phyloP scores from a whole-genome alignment of 2,113 vertebrate species.

The Malurus cyaneus region DNA sequence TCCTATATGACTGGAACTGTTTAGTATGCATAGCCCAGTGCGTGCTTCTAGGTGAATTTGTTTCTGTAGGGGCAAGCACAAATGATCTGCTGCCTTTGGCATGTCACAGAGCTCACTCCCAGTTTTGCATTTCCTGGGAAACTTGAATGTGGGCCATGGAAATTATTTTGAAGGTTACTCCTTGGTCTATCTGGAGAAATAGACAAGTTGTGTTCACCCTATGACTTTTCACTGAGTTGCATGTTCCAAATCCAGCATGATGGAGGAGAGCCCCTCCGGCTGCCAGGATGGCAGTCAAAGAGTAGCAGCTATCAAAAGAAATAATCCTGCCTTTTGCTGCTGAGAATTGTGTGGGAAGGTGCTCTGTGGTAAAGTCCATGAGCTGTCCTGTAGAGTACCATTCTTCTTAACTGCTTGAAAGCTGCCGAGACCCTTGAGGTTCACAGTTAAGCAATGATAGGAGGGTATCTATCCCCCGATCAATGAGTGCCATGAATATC shows the following conservation, averaged over 20 bases:
- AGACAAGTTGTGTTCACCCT: background rate
- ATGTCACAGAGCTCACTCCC: background rate
- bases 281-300: background rate
- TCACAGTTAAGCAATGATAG: background rate
- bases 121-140: background rate
- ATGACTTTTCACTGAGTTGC: background rate
- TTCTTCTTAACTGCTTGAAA: background rate
- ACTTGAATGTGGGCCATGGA: background rate
- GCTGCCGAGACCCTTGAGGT: background rate
- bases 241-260: fast-evolving
- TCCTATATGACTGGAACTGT: background rate
- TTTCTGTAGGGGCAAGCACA: background rate
- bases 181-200: background rate
- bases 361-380: background rate
- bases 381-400: background rate
- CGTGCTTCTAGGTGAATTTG: background rate
- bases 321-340: background rate
- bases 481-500: background rate
- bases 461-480: background rate
- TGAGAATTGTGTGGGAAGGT: background rate
- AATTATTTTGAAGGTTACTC: background rate
- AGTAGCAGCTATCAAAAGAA: background rate
- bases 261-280: background rate
- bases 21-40: background rate
- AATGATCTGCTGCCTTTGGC: background rate